A percentile compares a stretch with the other conserved stretches of the same genome.
Evolutionary conservation across 2,797 vertebrate genomes (phyloP).

Genomic region (Hoplostethus mediterraneus): DNA sequence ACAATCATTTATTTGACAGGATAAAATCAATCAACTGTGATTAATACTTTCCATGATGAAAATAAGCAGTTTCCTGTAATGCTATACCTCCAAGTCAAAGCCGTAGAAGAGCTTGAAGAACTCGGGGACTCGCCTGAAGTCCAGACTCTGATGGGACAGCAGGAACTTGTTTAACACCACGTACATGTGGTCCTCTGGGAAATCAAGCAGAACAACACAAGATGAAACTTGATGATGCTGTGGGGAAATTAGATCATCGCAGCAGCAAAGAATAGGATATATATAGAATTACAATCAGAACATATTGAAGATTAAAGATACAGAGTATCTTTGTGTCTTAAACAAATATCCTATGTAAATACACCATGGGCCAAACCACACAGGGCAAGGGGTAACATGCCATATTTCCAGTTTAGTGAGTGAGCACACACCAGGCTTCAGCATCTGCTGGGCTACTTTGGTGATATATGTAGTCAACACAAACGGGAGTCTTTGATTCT

Average conservation of each 20-base stretch:
- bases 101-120: conserved; percentile 97
- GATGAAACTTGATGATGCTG: not conserved
- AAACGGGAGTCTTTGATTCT: conserved; percentile 89
- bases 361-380: not conserved
- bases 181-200: conserved; percentile 96
- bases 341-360: conserved; percentile 20
- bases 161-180: conserved; percentile 91
- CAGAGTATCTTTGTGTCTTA: not conserved
- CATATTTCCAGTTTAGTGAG: conserved; percentile 14
- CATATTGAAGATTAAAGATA: not conserved
- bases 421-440: conserved; percentile 89
- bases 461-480: conserved; percentile 87
- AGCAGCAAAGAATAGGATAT: not conserved
- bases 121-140: conserved; percentile 91
- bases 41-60: not conserved
- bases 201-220: conserved; percentile 11
- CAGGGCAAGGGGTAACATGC: not conserved
- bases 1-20: conserved; percentile 13
- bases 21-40: not conserved
- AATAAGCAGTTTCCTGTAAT: not conserved
- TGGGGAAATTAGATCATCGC: not conserved
- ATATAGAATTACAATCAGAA: not conserved
- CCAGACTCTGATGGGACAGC: conserved; percentile 91
- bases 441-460: conserved; percentile 90
- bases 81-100: conserved; percentile 91